Conservation (phyloP, 2,888 invertebrate species). For the Monopis laevigella region DNA sequence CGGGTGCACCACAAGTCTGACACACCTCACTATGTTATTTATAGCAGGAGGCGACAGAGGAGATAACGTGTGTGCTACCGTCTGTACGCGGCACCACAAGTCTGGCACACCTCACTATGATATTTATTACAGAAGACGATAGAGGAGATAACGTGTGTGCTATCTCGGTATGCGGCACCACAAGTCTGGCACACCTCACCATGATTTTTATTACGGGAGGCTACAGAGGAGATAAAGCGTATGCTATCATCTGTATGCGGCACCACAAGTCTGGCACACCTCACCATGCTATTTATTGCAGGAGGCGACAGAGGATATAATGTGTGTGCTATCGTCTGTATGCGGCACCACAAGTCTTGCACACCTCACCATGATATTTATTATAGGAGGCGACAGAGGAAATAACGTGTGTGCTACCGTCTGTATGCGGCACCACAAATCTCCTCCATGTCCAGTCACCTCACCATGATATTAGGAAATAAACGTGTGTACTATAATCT, state of each 20-base stretch:
- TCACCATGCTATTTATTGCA: slow-evolving; percentile 81
- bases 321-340: slow-evolving; percentile 75
- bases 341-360: slow-evolving; percentile 82
- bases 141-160: slow-evolving; percentile 74
- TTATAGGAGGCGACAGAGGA: slow-evolving; percentile 76
- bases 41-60: slow-evolving; percentile 75
- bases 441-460: slow-evolving; percentile 83
- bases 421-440: slow-evolving; percentile 79
- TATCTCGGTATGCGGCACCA: slow-evolving; percentile 81
- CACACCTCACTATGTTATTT: slow-evolving; percentile 85
- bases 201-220: slow-evolving; percentile 84
- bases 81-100: slow-evolving; percentile 80
- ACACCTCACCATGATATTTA: slow-evolving; percentile 84
- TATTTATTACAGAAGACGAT: slow-evolving; percentile 81
- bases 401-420: slow-evolving; percentile 76
- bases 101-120: slow-evolving; percentile 83
- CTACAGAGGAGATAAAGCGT: slow-evolving; percentile 75
- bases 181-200: slow-evolving; percentile 81
- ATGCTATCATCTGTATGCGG: slow-evolving; percentile 79
- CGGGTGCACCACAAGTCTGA: slow-evolving; percentile 76
- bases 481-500: no score
- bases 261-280: slow-evolving; percentile 80
- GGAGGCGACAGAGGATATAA: slow-evolving; percentile 78
- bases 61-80: slow-evolving; percentile 77
- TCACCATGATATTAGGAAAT: slow-evolving; percentile 87